Conservation (phyloP, 2,113 vertebrate genomes). For the Peromyscus californicus region DNA sequence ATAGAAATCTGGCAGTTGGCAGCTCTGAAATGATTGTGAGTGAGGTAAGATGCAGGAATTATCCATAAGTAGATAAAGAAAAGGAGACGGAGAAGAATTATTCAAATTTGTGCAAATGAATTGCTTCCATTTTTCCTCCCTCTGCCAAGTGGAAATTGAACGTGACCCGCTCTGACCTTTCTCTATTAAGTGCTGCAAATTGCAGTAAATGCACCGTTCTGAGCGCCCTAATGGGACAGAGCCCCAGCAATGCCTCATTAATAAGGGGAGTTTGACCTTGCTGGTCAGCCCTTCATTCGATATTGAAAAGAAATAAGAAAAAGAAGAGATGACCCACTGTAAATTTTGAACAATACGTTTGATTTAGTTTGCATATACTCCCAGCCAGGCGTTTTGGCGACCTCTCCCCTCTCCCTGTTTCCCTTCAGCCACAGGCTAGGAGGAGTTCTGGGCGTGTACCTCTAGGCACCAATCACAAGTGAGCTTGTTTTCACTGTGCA, state of each 20-base stretch:
- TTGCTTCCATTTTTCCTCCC: conserved; percentile 97
- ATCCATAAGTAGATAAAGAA: conserved; percentile 88
- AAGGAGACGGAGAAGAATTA: conserved; percentile 95
- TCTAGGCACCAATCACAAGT: conserved; percentile 1
- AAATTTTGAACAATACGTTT: conserved; percentile 92
- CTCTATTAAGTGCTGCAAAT: conserved; percentile 99
- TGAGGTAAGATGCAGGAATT: conserved; percentile 88
- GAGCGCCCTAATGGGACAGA: conserved; percentile 92
- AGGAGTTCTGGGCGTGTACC: conserved; percentile 80
- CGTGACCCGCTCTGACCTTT: conserved; percentile 97
- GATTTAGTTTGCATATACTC: conserved; percentile 91
- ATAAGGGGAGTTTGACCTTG: conserved; percentile 94
- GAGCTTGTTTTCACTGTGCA: not conserved
- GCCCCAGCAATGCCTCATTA: conserved; percentile 94
- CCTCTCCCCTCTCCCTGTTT: conserved; percentile 53
- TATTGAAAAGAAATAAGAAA: conserved; percentile 94
- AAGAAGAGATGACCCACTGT: conserved; percentile 92
- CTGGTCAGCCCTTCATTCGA: conserved; percentile 91
- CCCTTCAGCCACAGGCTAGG: conserved; percentile 72
- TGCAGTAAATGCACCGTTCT: conserved; percentile 95
- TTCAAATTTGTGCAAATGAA: conserved; percentile 99
- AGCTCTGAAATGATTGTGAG: conserved; percentile 90
- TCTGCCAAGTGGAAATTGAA: conserved; percentile 99
- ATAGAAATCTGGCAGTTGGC: conserved; percentile 88
- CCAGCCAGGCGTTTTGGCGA: conserved; percentile 76